A percentile compares a stretch with the other conserved stretches of the same genome.
These are phyloP conservation scores for Dilophus febrilis DNA, from an alignment of 2,888 invertebrate genomes.

Conservation along the genomic window DNA sequence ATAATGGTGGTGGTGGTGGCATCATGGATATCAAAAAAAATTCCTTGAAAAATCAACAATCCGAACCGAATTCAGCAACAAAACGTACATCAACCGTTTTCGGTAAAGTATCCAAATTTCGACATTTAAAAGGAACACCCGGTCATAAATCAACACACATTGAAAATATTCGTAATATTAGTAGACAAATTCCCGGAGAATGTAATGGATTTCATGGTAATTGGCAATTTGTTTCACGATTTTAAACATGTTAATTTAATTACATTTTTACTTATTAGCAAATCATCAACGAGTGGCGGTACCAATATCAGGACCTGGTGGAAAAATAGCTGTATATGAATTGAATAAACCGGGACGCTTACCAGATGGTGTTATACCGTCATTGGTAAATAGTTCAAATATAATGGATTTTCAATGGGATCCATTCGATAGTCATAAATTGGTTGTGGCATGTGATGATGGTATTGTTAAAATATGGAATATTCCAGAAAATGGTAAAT, in stretches of 20 bases:
- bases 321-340: slow-evolving; percentile 74
- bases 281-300: slow-evolving; percentile 79
- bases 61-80: slow-evolving; percentile 44
- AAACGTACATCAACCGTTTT: slow-evolving; percentile 77
- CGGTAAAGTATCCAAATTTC: slow-evolving; percentile 79
- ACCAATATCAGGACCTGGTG: slow-evolving; percentile 79
- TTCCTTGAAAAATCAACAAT: slow-evolving; percentile 21
- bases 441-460: slow-evolving; percentile 82
- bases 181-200: slow-evolving; percentile 82
- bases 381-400: slow-evolving; percentile 76
- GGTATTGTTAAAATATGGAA: slow-evolving; percentile 68
- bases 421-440: slow-evolving; percentile 63
- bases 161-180: slow-evolving; percentile 79
- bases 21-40: slow-evolving; percentile 15
- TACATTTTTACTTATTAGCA: slow-evolving; percentile 31
- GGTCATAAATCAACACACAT: slow-evolving; percentile 82
- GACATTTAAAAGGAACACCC: slow-evolving; percentile 79
- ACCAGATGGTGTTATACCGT: slow-evolving; percentile 65
- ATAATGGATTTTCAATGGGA: slow-evolving; percentile 92
- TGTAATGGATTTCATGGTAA: slow-evolving; percentile 83
- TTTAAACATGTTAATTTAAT: slow-evolving; percentile 1
- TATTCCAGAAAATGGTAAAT: slow-evolving; percentile 46
- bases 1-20: slow-evolving; percentile 28
- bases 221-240: slow-evolving; percentile 10
- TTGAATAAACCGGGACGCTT: slow-evolving; percentile 58